Evolutionary conservation across 2,113 vertebrate genomes (phyloP).

Genomic region (Danionella cerebrum): DNA sequence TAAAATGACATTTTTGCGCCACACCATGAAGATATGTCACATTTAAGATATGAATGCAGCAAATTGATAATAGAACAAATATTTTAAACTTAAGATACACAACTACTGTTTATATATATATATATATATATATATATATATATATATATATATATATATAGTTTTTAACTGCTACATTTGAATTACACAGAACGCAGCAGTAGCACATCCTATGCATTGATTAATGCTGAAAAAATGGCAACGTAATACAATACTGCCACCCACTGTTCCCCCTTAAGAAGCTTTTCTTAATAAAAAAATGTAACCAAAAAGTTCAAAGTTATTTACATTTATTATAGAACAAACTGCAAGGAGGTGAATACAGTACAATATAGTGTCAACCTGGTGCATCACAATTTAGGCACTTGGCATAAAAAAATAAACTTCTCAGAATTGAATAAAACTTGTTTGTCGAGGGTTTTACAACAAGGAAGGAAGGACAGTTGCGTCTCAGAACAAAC

Average conservation of each 20-base stretch:
- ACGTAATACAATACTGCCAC: slow-evolving; percentile 5
- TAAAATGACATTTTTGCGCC: no score
- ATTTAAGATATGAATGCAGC: no score
- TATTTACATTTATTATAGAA: slow-evolving; percentile 60
- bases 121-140: no score
- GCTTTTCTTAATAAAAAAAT: no score
- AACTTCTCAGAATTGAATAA: slow-evolving; percentile 33
- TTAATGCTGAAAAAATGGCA: not conserved
- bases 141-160: no score
- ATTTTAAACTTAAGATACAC: no score
- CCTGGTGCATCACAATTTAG: slow-evolving; percentile 53
- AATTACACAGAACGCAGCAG: not conserved
- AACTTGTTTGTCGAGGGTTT: slow-evolving; percentile 26
- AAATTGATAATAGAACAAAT: no score
- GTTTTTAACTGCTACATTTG: no score
- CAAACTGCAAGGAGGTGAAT: slow-evolving; percentile 46
- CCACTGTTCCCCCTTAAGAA: not conserved
- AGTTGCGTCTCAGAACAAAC: slow-evolving; percentile 16
- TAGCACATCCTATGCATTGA: not conserved
- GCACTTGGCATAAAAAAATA: slow-evolving; percentile 59
- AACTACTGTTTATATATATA: no score
- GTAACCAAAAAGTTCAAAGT: slow-evolving; percentile 16
- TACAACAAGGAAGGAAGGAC: slow-evolving; percentile 20
- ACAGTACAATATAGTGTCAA: slow-evolving; percentile 57
- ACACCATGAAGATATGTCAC: no score